Percentiles rank a stretch among this genome's conserved stretches.
Conservation (phyloP, 2,888 invertebrate species). For the Lobophora halterata region DNA sequence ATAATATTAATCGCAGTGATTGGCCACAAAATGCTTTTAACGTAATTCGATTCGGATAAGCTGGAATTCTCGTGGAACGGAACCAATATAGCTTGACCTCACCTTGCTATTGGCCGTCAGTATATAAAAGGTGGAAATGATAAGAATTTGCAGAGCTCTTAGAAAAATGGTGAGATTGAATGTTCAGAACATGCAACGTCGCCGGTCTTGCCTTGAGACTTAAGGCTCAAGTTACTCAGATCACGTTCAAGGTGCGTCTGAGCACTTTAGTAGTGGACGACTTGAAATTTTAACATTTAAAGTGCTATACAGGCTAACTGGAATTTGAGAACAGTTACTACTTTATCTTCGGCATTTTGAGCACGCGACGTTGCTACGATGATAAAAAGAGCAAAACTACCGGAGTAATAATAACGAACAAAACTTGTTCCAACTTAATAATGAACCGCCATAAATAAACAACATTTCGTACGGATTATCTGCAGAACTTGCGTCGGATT, state of each 20-base stretch:
- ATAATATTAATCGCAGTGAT: conserved; percentile 73
- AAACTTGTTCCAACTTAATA: conserved; percentile 46
- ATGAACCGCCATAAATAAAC: conserved; percentile 48
- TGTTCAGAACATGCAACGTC: conserved; percentile 56
- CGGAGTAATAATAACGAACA: conserved; percentile 44
- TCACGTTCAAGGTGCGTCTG: conserved; percentile 76
- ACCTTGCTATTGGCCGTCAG: conserved; percentile 39
- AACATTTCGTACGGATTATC: conserved; percentile 47
- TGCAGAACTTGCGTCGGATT: conserved; percentile 51
- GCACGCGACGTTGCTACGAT: conserved; percentile 32
- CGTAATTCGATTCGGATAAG: conserved; percentile 73
- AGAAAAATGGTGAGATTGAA: conserved; percentile 48
- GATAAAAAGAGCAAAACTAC: conserved; percentile 29
- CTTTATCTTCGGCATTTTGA: conserved; percentile 29
- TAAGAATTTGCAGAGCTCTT: conserved; percentile 53
- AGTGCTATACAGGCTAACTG: conserved; percentile 38
- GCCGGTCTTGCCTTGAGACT: conserved; percentile 73
- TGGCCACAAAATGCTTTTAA: conserved; percentile 76
- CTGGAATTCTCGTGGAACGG: conserved; percentile 65
- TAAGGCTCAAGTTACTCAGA: conserved; percentile 73
- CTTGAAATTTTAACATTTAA: conserved; percentile 50
- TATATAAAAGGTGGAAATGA: conserved; percentile 36
- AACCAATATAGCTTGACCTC: conserved; percentile 55
- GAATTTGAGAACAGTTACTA: conserved; percentile 42
- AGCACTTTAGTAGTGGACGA: conserved; percentile 52